Evolutionary conservation across 1,140 invertebrate species (phyloP).

Genomic region (Dendrolimus kikuchii): DNA sequence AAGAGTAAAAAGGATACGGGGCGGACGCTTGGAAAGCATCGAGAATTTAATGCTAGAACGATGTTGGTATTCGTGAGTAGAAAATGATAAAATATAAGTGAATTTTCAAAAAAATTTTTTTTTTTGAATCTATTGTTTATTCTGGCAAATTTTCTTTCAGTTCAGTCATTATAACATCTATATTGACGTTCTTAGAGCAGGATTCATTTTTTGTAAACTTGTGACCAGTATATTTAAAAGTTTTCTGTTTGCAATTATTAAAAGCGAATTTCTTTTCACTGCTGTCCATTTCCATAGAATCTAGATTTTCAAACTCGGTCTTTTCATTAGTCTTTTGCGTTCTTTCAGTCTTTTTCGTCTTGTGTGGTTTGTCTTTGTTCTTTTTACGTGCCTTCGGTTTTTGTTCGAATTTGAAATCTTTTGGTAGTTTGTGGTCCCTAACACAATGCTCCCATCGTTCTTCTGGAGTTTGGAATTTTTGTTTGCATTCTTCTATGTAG

Average conservation of each 20-base stretch:
- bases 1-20: too few species aligned
- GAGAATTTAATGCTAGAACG: too few species aligned
- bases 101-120: too few species aligned
- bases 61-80: too few species aligned
- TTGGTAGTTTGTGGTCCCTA: slow-evolving; percentile 76
- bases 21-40: too few species aligned
- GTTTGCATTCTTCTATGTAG: slow-evolving; percentile 76
- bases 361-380: slow-evolving; percentile 14
- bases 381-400: slow-evolving; percentile 34
- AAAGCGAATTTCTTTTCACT: slow-evolving; percentile 37
- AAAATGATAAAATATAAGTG: too few species aligned
- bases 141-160: slow-evolving; percentile 52
- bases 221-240: slow-evolving; percentile 44
- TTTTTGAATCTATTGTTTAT: slow-evolving; percentile 9
- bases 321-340: slow-evolving; percentile 2
- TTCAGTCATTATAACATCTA: slow-evolving; percentile 46
- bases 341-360: slow-evolving; percentile 8
- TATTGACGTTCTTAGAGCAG: slow-evolving; percentile 27
- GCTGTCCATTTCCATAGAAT: slow-evolving; percentile 38
- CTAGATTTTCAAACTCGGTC: not conserved
- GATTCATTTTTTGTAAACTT: slow-evolving; percentile 38
- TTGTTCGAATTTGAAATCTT: slow-evolving; percentile 75
- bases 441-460: slow-evolving; percentile 77
- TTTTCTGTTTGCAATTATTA: slow-evolving; percentile 45
- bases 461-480: slow-evolving; percentile 70